Percentiles rank a stretch among this genome's conserved stretches.
These are phyloP conservation scores for Mimas tiliae DNA, from an alignment of 2,888 invertebrate genomes.

Conservation along the genomic window DNA sequence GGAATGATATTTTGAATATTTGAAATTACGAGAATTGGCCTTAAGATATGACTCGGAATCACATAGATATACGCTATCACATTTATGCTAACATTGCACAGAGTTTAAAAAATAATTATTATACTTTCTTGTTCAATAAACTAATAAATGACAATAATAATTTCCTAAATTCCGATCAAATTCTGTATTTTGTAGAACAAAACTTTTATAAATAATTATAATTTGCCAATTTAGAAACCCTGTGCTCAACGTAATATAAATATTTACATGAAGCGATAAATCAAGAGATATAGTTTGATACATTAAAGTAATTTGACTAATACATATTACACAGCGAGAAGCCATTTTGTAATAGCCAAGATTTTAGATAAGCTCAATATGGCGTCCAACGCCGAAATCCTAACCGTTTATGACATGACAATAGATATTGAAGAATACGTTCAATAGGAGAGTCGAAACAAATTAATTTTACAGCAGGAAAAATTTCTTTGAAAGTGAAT, in stretches of 20 bases:
- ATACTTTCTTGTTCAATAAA: background rate
- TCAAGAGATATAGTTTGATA: background rate
- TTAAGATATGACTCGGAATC: constrained; percentile 59
- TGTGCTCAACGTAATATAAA: background rate
- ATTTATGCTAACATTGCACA: constrained; percentile 2
- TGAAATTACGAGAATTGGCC: too few species aligned
- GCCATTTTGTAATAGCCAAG: constrained; percentile 25
- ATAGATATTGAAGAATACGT: too few species aligned
- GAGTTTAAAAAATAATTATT: background rate
- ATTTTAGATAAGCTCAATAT: constrained; percentile 28
- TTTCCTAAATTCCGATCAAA: background rate
- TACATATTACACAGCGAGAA: constrained; percentile 11
- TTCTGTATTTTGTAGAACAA: background rate
- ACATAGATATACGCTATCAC: constrained; percentile 41
- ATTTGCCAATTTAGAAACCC: background rate
- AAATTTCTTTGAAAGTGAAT: too few species aligned
- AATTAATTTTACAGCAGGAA: too few species aligned
- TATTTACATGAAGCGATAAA: constrained; percentile 11
- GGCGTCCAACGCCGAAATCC: constrained; percentile 11
- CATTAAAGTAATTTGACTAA: constrained; percentile 7
- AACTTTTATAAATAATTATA: background rate
- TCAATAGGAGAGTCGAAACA: too few species aligned
- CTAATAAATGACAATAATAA: background rate
- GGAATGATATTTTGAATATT: too few species aligned
- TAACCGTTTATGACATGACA: too few species aligned